A percentile compares a stretch with the other conserved stretches of the same genome.
These are phyloP conservation scores for Nasonia giraulti DNA, from an alignment of 1,140 invertebrate genomes.

Conservation along the genomic window DNA sequence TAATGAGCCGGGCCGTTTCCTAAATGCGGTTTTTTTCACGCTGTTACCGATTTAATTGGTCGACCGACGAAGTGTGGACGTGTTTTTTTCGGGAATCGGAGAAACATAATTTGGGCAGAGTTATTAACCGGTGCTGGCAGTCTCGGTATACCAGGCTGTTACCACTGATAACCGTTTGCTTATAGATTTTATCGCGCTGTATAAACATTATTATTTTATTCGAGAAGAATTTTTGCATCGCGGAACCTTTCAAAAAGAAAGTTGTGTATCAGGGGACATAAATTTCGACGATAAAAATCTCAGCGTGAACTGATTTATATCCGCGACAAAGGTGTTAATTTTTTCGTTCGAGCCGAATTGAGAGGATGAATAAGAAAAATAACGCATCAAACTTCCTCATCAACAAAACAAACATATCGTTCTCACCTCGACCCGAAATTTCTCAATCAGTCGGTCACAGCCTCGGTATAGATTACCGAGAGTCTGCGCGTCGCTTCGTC, in stretches of 20 bases:
- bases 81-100: background rate
- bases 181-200: too few species aligned
- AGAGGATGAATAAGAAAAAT: background rate
- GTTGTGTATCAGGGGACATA: background rate
- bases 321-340: background rate
- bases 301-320: background rate
- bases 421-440: background rate
- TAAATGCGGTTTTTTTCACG: background rate
- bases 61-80: background rate
- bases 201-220: background rate
- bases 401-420: constrained; percentile 15
- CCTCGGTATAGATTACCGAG: background rate
- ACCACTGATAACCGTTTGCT: too few species aligned
- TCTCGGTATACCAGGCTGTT: too few species aligned
- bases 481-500: background rate
- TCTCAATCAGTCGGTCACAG: background rate
- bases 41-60: background rate
- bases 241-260: background rate
- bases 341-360: background rate
- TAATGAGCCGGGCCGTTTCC: background rate
- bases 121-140: too few species aligned
- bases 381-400: background rate
- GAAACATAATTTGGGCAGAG: too few species aligned
- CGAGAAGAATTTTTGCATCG: background rate
- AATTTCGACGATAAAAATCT: too few species aligned